Percentiles rank a stretch among this genome's conserved stretches.
Evolutionary conservation across 2,113 vertebrate species (phyloP).

Genomic region (Proteles cristata): DNA sequence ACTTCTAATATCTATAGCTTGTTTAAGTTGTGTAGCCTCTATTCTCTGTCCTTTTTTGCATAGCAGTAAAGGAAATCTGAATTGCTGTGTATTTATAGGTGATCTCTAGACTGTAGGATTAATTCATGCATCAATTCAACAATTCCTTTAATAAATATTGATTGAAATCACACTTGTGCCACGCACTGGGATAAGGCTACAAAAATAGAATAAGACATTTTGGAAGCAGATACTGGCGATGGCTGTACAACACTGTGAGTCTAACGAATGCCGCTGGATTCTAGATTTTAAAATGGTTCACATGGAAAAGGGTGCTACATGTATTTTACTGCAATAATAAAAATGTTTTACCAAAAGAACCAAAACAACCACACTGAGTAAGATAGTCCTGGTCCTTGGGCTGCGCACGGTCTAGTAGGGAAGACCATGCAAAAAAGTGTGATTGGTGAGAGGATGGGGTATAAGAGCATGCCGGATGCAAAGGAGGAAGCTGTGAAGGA

Average conservation of each 20-base stretch:
- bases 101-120: not conserved
- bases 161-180: not conserved
- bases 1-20: not conserved
- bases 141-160: not conserved
- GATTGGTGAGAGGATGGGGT: not conserved
- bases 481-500: not conserved
- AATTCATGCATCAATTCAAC: not conserved
- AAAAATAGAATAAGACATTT: not conserved
- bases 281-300: not conserved
- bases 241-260: not conserved
- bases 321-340: not conserved
- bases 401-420: not conserved
- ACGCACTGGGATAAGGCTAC: not conserved
- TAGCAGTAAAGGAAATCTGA: not conserved
- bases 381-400: not conserved
- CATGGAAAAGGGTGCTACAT: not conserved
- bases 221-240: not conserved
- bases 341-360: not conserved
- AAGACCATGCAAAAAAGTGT: not conserved
- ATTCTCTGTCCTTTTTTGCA: not conserved
- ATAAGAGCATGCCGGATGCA: not conserved
- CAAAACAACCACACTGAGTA: not conserved
- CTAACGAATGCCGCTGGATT: not conserved
- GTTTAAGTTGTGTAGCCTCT: not conserved
- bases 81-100: not conserved